These are phyloP conservation scores for Chaetops frenatus DNA, from an alignment of 2,113 vertebrate genomes.

Conservation along the genomic window DNA sequence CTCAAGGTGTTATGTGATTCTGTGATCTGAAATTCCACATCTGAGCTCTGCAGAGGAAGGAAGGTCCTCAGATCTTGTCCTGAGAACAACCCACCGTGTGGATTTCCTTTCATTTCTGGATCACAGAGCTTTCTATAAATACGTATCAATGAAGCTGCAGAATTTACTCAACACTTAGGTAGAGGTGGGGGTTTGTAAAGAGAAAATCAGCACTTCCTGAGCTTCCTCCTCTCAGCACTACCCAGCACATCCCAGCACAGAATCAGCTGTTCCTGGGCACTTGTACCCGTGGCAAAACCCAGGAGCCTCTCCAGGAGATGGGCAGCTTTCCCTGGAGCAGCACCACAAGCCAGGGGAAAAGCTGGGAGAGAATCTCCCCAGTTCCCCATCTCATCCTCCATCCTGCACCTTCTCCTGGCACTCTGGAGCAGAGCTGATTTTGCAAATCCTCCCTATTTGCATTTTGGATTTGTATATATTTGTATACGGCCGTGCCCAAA, in stretches of 20 bases:
- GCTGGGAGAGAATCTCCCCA: not conserved
- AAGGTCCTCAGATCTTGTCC: not conserved
- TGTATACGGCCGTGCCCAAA: not conserved
- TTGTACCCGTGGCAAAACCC: accelerated
- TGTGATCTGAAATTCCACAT: not conserved
- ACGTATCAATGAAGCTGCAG: not conserved
- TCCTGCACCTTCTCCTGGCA: not conserved
- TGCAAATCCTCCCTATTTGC: constrained; percentile 15
- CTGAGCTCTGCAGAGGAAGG: not conserved
- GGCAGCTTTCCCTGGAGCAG: not conserved
- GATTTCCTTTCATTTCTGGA: not conserved
- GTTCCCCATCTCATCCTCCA: not conserved
- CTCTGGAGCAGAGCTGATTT: not conserved
- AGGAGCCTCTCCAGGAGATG: not conserved
- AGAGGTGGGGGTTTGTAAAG: not conserved
- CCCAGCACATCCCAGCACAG: not conserved
- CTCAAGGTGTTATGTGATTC: not conserved
- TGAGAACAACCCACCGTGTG: accelerated
- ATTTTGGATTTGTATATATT: not conserved
- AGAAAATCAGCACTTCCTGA: not conserved
- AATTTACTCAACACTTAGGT: not conserved
- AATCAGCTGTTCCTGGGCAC: not conserved
- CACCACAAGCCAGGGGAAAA: not conserved
- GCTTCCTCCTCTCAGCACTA: not conserved
- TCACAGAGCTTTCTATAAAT: not conserved